Evolutionary conservation across 2,113 vertebrate species (phyloP).

Genomic region (Numenius arquata): DNA sequence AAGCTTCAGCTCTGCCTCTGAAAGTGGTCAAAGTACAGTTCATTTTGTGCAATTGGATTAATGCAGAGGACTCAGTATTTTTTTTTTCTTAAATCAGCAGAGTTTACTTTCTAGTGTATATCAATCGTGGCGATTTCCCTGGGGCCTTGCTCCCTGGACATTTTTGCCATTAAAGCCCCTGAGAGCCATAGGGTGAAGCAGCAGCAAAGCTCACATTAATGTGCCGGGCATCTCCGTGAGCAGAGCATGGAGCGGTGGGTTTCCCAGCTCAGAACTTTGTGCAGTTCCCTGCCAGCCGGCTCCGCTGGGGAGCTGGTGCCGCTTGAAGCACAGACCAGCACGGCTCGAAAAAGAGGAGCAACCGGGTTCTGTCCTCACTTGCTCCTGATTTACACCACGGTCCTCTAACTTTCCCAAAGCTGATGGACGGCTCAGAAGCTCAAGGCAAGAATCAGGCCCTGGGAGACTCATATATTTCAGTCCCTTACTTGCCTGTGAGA

Average conservation of each 20-base stretch:
- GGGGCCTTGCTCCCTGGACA: background rate
- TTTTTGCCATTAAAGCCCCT: background rate
- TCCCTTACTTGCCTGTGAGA: background rate
- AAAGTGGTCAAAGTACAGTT: background rate
- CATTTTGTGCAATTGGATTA: background rate
- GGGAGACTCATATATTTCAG: background rate
- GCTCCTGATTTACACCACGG: background rate
- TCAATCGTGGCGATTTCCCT: background rate
- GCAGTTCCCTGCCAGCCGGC: background rate
- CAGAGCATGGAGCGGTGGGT: rapidly evolving
- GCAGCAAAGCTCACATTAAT: background rate
- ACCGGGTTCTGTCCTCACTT: background rate
- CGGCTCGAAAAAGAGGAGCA: background rate
- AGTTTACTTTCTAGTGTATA: background rate
- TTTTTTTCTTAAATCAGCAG: background rate
- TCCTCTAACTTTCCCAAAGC: background rate
- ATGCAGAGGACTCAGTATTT: background rate
- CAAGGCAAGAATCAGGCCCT: slow-evolving; percentile 5
- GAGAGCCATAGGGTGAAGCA: background rate
- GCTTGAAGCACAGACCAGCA: rapidly evolving
- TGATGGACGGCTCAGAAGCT: background rate
- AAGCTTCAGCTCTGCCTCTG: background rate
- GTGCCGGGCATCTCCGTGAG: rapidly evolving
- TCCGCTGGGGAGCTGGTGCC: background rate
- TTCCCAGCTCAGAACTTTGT: background rate